phyloP scores from a whole-genome alignment of 2,113 vertebrate genomes.

The Terrapene triunguis region DNA sequence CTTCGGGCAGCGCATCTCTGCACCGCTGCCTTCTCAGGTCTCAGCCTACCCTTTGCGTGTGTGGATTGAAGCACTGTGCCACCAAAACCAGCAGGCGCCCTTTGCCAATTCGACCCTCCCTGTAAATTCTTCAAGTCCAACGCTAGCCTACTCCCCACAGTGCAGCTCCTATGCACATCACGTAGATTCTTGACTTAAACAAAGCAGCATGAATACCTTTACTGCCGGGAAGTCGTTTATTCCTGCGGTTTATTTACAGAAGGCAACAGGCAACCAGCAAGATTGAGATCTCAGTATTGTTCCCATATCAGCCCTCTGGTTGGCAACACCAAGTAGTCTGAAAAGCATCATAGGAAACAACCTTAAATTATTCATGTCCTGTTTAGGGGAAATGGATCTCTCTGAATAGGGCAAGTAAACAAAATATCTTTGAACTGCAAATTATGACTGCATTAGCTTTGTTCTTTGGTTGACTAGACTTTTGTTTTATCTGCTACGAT shows the following conservation, averaged over 20 bases:
- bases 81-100: neutral
- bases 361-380: conserved; percentile 77
- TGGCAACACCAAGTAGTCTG: conserved; percentile 43
- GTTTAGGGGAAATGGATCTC: conserved; percentile 67
- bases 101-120: neutral
- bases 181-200: conserved; percentile 28
- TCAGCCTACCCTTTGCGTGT: neutral
- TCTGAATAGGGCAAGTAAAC: conserved; percentile 74
- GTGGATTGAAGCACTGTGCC: accelerated
- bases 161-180: neutral
- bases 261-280: conserved; percentile 50
- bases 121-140: neutral
- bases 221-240: conserved; percentile 38
- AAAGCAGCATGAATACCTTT: conserved; percentile 24
- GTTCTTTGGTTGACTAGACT: conserved; percentile 73
- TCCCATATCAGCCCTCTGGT: conserved; percentile 14
- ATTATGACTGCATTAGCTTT: conserved; percentile 68
- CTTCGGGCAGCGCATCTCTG: neutral
- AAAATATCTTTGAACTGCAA: conserved; percentile 77
- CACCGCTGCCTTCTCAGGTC: neutral
- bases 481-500: conserved; percentile 80
- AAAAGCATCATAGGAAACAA: conserved; percentile 71
- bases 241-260: conserved; percentile 60
- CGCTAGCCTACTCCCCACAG: neutral
- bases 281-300: conserved; percentile 48